phyloP scores from a whole-genome alignment of 2,113 vertebrate species.

The Euleptes europaea region DNA sequence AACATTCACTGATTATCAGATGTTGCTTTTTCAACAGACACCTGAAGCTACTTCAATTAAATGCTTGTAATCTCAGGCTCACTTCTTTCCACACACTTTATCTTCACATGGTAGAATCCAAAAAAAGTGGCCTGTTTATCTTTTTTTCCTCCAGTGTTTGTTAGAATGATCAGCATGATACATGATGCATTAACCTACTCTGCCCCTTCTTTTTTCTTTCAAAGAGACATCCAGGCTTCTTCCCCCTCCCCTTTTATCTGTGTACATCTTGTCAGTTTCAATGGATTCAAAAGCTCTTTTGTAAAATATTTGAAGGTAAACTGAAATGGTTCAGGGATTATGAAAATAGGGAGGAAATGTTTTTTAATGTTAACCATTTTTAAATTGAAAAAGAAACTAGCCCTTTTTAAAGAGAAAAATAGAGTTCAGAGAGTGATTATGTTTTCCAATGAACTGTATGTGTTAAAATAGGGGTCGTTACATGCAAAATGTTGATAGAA shows the following conservation, averaged over 20 bases:
- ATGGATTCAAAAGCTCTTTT: conserved; percentile 11
- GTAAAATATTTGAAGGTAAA: background rate
- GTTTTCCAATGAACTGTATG: background rate
- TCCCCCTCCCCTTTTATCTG: background rate
- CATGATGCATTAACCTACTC: background rate
- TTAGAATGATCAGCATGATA: background rate
- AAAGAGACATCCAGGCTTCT: background rate
- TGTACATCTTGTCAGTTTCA: background rate
- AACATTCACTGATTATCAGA: background rate
- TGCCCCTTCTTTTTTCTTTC: background rate
- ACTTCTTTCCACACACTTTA: background rate
- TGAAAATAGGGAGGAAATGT: background rate
- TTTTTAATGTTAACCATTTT: background rate
- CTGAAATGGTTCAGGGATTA: background rate
- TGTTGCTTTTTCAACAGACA: background rate
- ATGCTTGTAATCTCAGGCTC: background rate
- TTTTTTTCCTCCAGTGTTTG: background rate
- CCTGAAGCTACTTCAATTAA: background rate
- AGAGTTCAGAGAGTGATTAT: background rate
- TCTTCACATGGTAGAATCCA: background rate
- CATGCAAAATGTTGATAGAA: background rate
- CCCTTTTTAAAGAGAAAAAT: background rate
- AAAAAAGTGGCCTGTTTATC: background rate
- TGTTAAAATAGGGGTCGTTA: background rate
- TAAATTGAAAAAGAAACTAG: background rate